phyloP scores from a whole-genome alignment of 2,797 vertebrate genomes.

The Molossus alvarezi region DNA sequence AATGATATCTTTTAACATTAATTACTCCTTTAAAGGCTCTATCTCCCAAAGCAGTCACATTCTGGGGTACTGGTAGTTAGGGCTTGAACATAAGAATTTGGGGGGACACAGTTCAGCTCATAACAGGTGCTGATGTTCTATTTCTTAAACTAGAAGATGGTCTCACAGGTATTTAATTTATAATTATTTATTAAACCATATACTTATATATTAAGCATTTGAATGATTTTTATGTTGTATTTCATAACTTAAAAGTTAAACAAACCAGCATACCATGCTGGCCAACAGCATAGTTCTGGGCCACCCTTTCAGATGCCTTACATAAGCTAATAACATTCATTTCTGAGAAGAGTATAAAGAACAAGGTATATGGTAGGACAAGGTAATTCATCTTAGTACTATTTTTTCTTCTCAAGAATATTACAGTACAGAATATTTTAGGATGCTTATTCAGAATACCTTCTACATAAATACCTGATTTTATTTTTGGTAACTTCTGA shows the following conservation, averaged over 20 bases:
- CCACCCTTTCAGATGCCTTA: background rate
- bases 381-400: background rate
- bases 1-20: background rate
- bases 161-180: background rate
- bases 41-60: background rate
- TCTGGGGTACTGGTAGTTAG: background rate
- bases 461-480: background rate
- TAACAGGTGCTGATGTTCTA: background rate
- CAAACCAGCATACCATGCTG: background rate
- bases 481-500: background rate
- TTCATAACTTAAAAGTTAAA: constrained; percentile 6
- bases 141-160: background rate
- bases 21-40: background rate
- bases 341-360: background rate
- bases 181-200: constrained; percentile 23
- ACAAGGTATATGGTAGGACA: background rate
- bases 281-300: background rate
- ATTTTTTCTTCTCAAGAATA: background rate
- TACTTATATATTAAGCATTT: background rate
- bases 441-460: background rate
- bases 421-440: background rate
- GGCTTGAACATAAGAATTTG: background rate
- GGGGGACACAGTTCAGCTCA: background rate
- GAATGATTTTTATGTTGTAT: background rate
- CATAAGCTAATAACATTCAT: background rate